Evolutionary conservation across 1,140 invertebrate species (phyloP).

Genomic region (Periplaneta americana): DNA sequence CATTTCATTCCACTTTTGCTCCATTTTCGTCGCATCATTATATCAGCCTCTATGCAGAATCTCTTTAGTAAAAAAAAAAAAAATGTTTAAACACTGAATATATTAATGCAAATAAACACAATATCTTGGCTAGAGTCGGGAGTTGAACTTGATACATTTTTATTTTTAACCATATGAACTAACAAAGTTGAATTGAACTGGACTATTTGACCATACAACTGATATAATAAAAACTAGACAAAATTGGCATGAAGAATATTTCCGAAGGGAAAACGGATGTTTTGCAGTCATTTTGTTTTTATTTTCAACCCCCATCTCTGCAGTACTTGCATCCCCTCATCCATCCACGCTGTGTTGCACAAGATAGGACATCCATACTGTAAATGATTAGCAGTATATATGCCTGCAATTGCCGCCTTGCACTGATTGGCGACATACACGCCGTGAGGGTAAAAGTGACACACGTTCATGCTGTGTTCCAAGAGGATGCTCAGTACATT

Average conservation of each 20-base stretch:
- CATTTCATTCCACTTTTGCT: no score
- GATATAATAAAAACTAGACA: not conserved
- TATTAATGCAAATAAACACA: no score
- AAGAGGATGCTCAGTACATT: not conserved
- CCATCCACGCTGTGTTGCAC: no score
- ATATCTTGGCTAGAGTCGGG: no score
- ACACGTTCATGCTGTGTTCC: not conserved
- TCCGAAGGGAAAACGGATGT: not conserved
- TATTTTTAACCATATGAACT: no score
- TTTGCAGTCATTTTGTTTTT: not conserved
- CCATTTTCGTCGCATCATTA: no score
- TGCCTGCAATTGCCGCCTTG: not conserved
- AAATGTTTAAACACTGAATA: no score
- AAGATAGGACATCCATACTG: not conserved
- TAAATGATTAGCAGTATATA: not conserved
- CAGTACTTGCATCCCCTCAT: not conserved
- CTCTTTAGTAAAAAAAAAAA: no score
- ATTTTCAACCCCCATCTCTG: not conserved
- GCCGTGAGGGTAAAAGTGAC: not conserved
- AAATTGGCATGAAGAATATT: not conserved
- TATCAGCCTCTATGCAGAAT: no score
- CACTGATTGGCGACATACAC: not conserved
- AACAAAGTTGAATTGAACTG: no score
- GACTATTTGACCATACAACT: no score
- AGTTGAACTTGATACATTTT: no score